Evolutionary conservation across 30 jellyfish, hydroid and myxozoan genomes (phyloP).

Genomic region (Pseudorhiza aurosa): DNA sequence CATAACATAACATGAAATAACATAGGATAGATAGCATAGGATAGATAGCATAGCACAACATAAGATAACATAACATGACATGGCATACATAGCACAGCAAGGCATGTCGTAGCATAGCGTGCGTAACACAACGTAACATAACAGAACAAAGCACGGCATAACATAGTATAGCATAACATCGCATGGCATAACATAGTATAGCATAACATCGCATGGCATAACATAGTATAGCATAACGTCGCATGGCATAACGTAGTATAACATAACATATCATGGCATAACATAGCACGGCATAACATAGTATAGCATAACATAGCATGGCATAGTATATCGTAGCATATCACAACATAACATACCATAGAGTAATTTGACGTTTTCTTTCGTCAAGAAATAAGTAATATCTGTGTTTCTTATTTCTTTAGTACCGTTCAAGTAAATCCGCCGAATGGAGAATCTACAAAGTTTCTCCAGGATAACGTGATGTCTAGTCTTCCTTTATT

Average conservation of each 20-base stretch:
- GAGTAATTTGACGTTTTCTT: too few species aligned
- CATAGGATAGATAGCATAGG: too few species aligned
- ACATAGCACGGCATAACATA: not conserved
- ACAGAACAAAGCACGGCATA: not conserved
- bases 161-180: conserved; percentile 23
- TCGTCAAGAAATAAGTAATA: not conserved
- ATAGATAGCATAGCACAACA: conserved; percentile 48
- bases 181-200: conserved; percentile 46
- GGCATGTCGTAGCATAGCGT: conserved; percentile 19
- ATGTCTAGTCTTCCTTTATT: conserved; percentile 4
- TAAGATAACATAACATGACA: conserved; percentile 39
- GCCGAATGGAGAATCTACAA: conserved; percentile 26
- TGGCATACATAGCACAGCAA: conserved; percentile 44
- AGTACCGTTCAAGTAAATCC: conserved; percentile 53
- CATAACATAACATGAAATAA: conserved; percentile 42
- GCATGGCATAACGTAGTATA: not conserved
- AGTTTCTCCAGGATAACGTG: conserved; percentile 43
- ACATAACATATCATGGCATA: not conserved
- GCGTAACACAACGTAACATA: conserved; percentile 28
- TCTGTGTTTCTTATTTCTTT: not conserved
- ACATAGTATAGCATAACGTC: not conserved
- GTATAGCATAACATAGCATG: conserved; percentile 41
- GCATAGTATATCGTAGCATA: conserved; percentile 5
- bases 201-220: conserved; percentile 48
- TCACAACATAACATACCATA: not conserved